Evolutionary conservation across 2,113 vertebrate species (phyloP), one percentile per base, ranked within the genome.

Genomic region (Phrynocephalus versicolor): DNA sequence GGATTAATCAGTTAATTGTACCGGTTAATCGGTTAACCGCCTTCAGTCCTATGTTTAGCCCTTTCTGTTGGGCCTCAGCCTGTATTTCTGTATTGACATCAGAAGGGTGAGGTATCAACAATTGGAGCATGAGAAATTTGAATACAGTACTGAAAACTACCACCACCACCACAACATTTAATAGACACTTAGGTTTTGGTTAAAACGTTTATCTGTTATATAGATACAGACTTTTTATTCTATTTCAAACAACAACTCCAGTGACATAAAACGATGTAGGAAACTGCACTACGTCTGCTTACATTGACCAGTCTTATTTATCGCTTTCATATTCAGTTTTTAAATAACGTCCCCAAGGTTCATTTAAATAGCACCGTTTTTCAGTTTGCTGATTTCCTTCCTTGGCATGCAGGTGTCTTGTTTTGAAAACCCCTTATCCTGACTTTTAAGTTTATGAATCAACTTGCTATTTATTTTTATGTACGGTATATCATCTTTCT

Each of bases 401-500:
- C 93, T 89, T 83, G 23, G 85, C 69, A 73, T 58, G 69, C 90
- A 93, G 90, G 94, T 92, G 87, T 93, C 79, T 85, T 78, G 79
- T 91, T 94, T 72, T 55, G 60, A 85, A 39, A 37, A 55, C 13
- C 33, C 60, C 27, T 75, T 41, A 87, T 92, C 79, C 18, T 60
- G 77, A 88, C 90, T 83, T 88, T 84, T 79, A 79, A 30, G 87
- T 92, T 94, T 84, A 57, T 79, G 87, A 87, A 74, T 0, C 21
- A 86, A 73, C 70, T 7, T 83, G 76, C 93, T 89, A 89, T 91
- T 86, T 89, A 85, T 94, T 93, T 92, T 90, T 94, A 93, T 73
- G 73, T 93, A 90, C 90, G 91, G 73, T 94, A 92, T 88, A 91
- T 97, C 87, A 90, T 92, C 93, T 95, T 92, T 93, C 93, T 92